Evolutionary conservation across 2,797 vertebrate species (phyloP), one percentile per base, ranked within the genome.

Genomic region (Tokudaia tokunoshimensis): DNA sequence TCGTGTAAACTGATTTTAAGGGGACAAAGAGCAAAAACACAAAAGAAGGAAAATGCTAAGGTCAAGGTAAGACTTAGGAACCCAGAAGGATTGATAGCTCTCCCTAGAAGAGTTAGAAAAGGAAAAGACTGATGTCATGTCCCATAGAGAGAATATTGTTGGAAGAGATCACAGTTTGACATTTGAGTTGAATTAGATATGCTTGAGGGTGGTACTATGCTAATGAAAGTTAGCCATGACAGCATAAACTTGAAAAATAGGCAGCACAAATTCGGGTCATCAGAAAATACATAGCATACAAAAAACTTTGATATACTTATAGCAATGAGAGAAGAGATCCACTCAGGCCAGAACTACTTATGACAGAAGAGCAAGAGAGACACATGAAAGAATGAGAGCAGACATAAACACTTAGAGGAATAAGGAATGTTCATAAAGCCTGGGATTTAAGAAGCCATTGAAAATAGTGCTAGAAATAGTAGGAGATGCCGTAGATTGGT

Each of bases 161-260:
- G 26, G 8, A 83, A 22, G n/a, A 88, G 22, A 57, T 9, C 79
- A 63, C 2, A 44, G 29, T 41, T 59, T 87, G 37, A 9, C 19
- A 76, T 78, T 83, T 59, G 24, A 75, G 22, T 10, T 57, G 34
- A 63, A 3, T 65, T n/a, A 92, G 24, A 65, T 78, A 57, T 63
- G n/a, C 22, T 59, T 92, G 57, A 88, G 61, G 81, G 34, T 81
- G 41, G 41, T 67, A 44, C 22, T 65, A 91, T 84, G 78, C 78
- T 57, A 79, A 44, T n/a, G 2, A 91, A 74, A 72, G 59, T 50
- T n/a, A 97, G 29, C 96, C 89, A 86, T 59, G 70, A 34, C 47
- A 80, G 67, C 15, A 63, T 89, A 41, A 88, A 82, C 41, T 74
- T 94, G 37, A 82, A 47, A 92, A 89, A 55, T 29, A 80, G 63